Evolutionary conservation across 2,888 invertebrate species (phyloP).

Genomic region (Eupithecia abbreviata): DNA sequence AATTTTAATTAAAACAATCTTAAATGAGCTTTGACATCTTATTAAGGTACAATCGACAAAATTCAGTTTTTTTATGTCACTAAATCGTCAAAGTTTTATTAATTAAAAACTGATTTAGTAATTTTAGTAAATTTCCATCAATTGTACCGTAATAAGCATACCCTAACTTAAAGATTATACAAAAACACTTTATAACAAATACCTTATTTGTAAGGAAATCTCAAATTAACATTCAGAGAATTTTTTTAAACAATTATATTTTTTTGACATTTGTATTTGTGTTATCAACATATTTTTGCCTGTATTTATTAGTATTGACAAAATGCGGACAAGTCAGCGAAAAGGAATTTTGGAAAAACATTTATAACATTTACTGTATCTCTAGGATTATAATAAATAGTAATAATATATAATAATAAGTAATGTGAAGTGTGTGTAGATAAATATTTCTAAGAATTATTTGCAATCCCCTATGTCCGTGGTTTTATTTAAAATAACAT

Average conservation of each 20-base stretch:
- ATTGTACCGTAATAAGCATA: constrained; percentile 15
- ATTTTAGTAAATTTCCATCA: not conserved
- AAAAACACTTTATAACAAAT: constrained; percentile 1
- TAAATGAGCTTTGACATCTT: constrained; percentile 22
- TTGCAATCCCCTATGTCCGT: not conserved
- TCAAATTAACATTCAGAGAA: constrained; percentile 4
- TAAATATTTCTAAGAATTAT: not conserved
- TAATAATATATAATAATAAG: not conserved
- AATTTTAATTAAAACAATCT: constrained; percentile 34
- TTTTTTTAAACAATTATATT: not conserved
- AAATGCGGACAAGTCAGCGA: not conserved
- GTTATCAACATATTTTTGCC: not conserved
- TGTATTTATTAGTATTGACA: not conserved
- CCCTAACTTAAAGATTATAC: constrained; percentile 15
- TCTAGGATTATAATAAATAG: not conserved
- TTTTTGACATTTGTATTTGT: not conserved
- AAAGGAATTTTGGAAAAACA: not conserved
- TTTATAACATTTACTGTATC: constrained; percentile 7
- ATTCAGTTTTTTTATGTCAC: not conserved
- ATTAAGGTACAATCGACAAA: constrained; percentile 19
- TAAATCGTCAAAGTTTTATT: not conserved
- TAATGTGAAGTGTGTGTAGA: not conserved
- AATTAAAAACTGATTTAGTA: not conserved
- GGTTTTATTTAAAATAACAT: not conserved
- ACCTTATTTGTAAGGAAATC: constrained; percentile 7